These are phyloP conservation scores for Pecten maximus DNA, from an alignment of 2,888 invertebrate genomes.

Conservation along the genomic window DNA sequence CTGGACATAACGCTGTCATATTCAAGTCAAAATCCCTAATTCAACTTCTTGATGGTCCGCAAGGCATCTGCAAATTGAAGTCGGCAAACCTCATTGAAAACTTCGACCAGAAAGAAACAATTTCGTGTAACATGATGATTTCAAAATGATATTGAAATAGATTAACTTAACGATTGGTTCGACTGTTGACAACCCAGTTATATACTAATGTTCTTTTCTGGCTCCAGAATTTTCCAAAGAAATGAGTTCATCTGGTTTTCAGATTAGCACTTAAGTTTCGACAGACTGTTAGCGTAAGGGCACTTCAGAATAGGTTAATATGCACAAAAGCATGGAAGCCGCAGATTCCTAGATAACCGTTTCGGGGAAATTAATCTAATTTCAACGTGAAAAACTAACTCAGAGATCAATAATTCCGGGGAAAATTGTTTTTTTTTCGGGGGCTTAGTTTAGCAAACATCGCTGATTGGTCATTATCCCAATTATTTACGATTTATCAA, in stretches of 20 bases:
- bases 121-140: not conserved
- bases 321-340: not conserved
- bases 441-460: not conserved
- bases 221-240: not conserved
- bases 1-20: too few species aligned
- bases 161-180: not conserved
- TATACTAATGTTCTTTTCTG: not conserved
- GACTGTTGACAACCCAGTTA: not conserved
- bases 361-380: not conserved
- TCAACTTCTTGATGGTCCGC: not conserved
- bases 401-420: not conserved
- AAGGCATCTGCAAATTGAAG: not conserved
- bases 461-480: not conserved
- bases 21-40: not conserved
- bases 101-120: not conserved
- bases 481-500: not conserved
- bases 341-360: not conserved
- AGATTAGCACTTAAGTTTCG: constrained; percentile 19
- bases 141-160: not conserved
- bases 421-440: not conserved
- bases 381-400: not conserved
- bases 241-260: not conserved
- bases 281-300: not conserved
- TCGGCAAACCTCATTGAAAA: not conserved
- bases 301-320: not conserved